phyloP scores from a whole-genome alignment of 1,140 invertebrate genomes.

The Ostrea denselamellosa region DNA sequence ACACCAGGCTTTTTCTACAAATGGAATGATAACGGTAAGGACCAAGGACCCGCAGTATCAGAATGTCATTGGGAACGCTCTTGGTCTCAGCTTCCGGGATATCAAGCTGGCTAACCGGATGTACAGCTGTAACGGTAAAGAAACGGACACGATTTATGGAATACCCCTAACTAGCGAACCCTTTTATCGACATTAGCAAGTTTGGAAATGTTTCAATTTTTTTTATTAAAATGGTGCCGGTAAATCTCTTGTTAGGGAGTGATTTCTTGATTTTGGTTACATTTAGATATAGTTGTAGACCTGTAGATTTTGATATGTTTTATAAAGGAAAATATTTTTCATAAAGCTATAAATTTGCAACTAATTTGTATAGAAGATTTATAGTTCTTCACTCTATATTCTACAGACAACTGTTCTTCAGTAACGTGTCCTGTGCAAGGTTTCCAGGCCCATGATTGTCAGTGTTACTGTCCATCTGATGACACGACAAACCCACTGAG shows the following conservation, averaged over 20 bases:
- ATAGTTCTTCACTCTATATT: neutral
- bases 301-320: too few species aligned
- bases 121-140: slow-evolving; percentile 62
- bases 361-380: too few species aligned
- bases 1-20: slow-evolving; percentile 60
- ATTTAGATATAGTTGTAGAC: too few species aligned
- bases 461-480: slow-evolving; percentile 60
- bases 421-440: slow-evolving; percentile 57
- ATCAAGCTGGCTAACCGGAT: slow-evolving; percentile 67
- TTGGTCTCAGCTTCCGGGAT: slow-evolving; percentile 66
- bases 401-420: neutral
- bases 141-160: too few species aligned
- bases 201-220: too few species aligned
- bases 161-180: too few species aligned
- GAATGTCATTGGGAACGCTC: slow-evolving; percentile 62
- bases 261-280: too few species aligned
- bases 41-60: slow-evolving; percentile 60
- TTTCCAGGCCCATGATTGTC: slow-evolving; percentile 63
- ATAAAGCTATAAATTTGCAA: too few species aligned
- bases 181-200: too few species aligned
- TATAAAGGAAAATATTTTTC: too few species aligned
- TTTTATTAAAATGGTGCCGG: too few species aligned
- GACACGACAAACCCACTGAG: slow-evolving; percentile 27
- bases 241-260: too few species aligned
- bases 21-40: slow-evolving; percentile 60